Conservation (phyloP, 2,797 vertebrate species). For the Limnodromus scolopaceus region DNA sequence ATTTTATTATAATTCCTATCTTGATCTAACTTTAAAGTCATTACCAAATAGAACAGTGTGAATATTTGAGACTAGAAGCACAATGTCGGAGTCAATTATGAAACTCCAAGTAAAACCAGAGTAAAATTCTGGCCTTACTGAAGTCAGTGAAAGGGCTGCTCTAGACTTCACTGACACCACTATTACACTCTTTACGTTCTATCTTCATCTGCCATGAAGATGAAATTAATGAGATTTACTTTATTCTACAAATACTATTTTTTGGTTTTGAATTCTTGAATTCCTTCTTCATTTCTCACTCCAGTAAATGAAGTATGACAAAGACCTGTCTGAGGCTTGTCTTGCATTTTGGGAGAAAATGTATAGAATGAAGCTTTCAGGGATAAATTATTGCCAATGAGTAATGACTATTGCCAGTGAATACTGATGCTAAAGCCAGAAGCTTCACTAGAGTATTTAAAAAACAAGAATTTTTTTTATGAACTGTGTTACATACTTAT, state of each 20-base stretch:
- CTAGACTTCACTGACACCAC: not conserved
- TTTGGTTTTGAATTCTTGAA: not conserved
- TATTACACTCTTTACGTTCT: not conserved
- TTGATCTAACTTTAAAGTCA: slow-evolving; percentile 40
- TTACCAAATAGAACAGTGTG: slow-evolving; percentile 20
- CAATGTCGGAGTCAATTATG: not conserved
- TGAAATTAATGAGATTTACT: not conserved
- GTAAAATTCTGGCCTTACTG: not conserved
- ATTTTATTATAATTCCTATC: slow-evolving; percentile 60
- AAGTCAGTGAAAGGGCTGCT: not conserved
- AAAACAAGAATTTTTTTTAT: not conserved
- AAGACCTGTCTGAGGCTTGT: not conserved
- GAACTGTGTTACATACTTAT: not conserved
- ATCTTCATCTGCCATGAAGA: not conserved
- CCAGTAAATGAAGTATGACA: not conserved
- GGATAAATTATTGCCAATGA: not conserved
- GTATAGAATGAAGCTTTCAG: not conserved
- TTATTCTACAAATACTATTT: not conserved
- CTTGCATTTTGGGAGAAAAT: not conserved
- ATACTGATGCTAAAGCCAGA: not conserved
- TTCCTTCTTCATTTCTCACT: not conserved
- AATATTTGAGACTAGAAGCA: not conserved
- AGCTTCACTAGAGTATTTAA: not conserved
- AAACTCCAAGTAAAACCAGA: not conserved
- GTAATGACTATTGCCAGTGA: not conserved